A percentile compares a stretch with the other conserved stretches of the same genome.
These are phyloP conservation scores for Lipotes vexillifer DNA, from an alignment of 2,113 vertebrate genomes.

Conservation along the genomic window DNA sequence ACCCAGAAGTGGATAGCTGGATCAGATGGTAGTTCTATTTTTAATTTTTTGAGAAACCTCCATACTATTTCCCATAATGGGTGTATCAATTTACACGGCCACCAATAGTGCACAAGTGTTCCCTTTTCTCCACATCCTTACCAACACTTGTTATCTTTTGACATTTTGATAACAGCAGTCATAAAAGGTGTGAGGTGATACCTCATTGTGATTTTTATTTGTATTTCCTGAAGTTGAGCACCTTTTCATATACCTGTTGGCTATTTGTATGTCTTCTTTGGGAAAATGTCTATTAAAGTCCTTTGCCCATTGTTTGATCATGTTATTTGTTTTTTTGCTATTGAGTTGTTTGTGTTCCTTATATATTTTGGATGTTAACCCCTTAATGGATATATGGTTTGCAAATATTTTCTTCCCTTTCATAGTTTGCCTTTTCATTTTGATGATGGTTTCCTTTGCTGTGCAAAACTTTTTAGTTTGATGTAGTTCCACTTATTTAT, in stretches of 20 bases:
- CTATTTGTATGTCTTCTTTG: not conserved
- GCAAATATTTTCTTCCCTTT: not conserved
- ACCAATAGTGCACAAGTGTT: not conserved
- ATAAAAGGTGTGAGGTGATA: not conserved
- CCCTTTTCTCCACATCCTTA: not conserved
- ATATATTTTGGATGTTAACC: not conserved
- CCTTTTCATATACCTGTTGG: not conserved
- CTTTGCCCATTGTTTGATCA: not conserved
- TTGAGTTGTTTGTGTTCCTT: not conserved
- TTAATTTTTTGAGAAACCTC: not conserved
- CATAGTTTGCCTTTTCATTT: not conserved
- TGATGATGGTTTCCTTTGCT: not conserved
- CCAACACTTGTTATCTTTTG: not conserved
- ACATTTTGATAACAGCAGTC: not conserved
- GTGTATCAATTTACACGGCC: not conserved
- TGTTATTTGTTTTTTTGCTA: not conserved
- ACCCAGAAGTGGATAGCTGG: not conserved
- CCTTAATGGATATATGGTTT: not conserved
- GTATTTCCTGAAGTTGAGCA: not conserved
- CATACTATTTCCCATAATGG: not conserved
- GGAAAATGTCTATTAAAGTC: not conserved
- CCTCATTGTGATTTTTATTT: not conserved
- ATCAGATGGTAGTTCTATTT: not conserved
- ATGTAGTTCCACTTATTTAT: not conserved
- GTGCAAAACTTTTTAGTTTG: not conserved